Base-by-base conservation (phyloP, 2,113 vertebrate genomes). In the Salvelinus sp. region DNA sequence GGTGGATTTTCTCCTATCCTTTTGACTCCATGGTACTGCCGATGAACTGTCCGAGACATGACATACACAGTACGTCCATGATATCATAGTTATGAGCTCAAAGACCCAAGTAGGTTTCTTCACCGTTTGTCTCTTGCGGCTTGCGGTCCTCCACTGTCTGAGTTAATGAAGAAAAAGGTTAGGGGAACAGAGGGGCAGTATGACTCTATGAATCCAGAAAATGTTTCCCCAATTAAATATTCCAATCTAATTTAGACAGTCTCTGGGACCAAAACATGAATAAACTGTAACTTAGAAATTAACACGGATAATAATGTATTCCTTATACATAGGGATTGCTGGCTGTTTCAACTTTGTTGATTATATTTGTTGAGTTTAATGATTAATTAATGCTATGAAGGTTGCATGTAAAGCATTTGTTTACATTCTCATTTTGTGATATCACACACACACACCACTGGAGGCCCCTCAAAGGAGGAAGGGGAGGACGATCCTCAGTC, bases 201-300 rank as follows among this genome's bases (percentile, higher is more conserved):
- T 65, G 18, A 60, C 67, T 66, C 69, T 58, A 75, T 67, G 67
- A 27, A 50, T 81, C 76, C 70, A 57, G 67, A 50, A 23, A 70
- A 68, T 76, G 77, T 76, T 80, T 79, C 18, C 7, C 38, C 16
- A 57, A 2, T 81, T 62, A 78, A 83, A 83, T 77, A 83, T 83
- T 82, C 78, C 80, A 69, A 77, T 71, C 73, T 85, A 74, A 87
- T 86, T 80, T 78, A 75, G 69, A 79, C 80, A 30, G 82, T 70
- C 76, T 70, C 58, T 79, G 76, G 78, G 78, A 79, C 69, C 73
- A 72, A 44, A 71, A 80, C 65, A 83, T 83, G 74, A 88, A 82
- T 79, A 79, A 67, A 22, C 22, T 7, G 33, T 20, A 7, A 23
- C 64, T 74, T 9, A 77, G 77, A 83, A 82, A 83, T 79, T 30